phyloP scores from a whole-genome alignment of 64 coral and sea anemone genomes.

The Montipora efflorescens region DNA sequence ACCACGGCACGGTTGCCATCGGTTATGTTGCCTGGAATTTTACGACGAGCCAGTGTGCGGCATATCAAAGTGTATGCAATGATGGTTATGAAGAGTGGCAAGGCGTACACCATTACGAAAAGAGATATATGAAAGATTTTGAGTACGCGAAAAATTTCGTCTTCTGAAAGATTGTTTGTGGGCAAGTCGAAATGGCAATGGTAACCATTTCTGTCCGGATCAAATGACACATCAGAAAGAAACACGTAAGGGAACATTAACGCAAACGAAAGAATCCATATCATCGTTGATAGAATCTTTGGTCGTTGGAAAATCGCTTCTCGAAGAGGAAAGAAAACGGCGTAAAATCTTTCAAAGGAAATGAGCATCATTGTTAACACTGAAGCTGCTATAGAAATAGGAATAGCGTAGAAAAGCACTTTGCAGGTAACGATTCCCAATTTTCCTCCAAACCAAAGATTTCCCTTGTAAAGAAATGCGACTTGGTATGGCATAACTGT shows the following conservation, averaged over 20 bases:
- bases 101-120: constrained; percentile 38
- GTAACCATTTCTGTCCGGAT: neutral
- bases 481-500: constrained; percentile 59
- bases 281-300: constrained; percentile 27
- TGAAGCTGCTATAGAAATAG: constrained; percentile 44
- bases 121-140: constrained; percentile 30
- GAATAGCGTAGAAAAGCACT: neutral
- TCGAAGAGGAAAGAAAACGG: constrained; percentile 45
- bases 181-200: neutral
- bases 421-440: constrained; percentile 43
- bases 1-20: constrained; percentile 3
- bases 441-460: constrained; percentile 31
- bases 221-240: neutral
- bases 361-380: constrained; percentile 58
- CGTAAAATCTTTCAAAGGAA: constrained; percentile 44
- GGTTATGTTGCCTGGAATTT: constrained; percentile 24
- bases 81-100: constrained; percentile 2
- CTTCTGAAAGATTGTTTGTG: neutral
- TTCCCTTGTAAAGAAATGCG: neutral
- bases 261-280: constrained; percentile 20
- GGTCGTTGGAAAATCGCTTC: constrained; percentile 18
- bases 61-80: neutral
- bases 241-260: constrained; percentile 26
- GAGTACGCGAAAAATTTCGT: neutral
- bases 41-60: too few species aligned